phyloP scores from a whole-genome alignment of 1,140 invertebrate genomes.

The Orussus abietinus region DNA sequence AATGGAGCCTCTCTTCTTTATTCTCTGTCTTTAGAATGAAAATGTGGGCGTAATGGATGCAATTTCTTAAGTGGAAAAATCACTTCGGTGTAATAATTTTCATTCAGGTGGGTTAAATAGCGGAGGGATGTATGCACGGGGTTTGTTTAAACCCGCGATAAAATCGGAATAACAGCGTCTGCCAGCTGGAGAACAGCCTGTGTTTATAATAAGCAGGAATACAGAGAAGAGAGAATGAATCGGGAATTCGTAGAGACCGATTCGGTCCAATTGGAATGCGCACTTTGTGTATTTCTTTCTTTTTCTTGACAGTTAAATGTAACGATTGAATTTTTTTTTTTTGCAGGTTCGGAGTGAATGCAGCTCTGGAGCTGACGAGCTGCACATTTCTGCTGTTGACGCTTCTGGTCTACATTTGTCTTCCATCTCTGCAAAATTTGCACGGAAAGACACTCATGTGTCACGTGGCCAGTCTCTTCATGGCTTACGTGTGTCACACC shows the following conservation, averaged over 20 bases:
- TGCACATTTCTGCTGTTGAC: conserved; percentile 62
- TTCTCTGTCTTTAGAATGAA: conserved; percentile 13
- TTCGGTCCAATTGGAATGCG: too few species aligned
- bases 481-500: conserved; percentile 59
- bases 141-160: conserved; percentile 5
- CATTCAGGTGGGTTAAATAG: too few species aligned
- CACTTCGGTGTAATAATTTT: too few species aligned
- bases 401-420: conserved; percentile 60
- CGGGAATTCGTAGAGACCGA: too few species aligned
- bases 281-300: background rate
- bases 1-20: background rate
- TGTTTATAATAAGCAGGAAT: background rate
- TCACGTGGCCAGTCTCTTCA: conserved; percentile 60
- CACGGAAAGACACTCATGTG: conserved; percentile 69
- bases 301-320: background rate
- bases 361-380: conserved; percentile 23
- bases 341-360: conserved; percentile 20
- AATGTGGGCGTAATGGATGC: conserved; percentile 18
- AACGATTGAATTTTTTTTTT: too few species aligned
- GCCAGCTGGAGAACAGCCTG: background rate
- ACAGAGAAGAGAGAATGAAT: background rate
- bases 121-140: conserved; percentile 3
- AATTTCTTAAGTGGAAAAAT: too few species aligned
- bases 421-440: conserved; percentile 63
- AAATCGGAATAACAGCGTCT: background rate